A percentile compares a stretch with the other conserved stretches of the same genome.
Evolutionary conservation across 2,888 invertebrate species (phyloP).

Genomic region (Lucinisca nassula): DNA sequence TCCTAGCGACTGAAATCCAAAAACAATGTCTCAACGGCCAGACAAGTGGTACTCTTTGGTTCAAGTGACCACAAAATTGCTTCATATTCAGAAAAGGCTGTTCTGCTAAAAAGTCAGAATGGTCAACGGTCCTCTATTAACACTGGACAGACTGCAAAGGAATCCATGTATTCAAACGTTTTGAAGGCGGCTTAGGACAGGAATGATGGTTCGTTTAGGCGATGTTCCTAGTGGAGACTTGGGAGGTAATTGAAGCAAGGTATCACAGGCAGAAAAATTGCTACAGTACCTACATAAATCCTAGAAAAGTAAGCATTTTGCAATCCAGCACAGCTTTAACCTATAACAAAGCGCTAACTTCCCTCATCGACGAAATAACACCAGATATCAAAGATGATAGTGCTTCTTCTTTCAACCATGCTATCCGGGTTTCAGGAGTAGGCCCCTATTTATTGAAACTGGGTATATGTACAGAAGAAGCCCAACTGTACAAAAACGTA

Average conservation of each 20-base stretch:
- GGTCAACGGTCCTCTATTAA: conserved; percentile 12
- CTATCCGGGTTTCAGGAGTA: neutral
- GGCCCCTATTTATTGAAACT: neutral
- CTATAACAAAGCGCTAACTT: neutral
- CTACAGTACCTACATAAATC: neutral
- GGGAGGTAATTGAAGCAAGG: conserved; percentile 11
- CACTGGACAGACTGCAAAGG: neutral
- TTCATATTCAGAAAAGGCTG: conserved; percentile 26
- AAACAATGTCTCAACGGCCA: no score
- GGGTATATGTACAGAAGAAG: neutral
- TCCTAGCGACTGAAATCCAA: neutral
- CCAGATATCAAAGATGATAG: neutral
- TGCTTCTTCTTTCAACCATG: neutral
- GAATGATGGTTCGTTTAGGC: neutral
- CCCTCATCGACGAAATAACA: neutral
- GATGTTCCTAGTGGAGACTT: conserved; percentile 29
- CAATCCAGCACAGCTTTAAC: neutral
- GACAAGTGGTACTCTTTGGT: neutral
- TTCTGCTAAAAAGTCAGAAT: neutral
- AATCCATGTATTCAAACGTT: neutral
- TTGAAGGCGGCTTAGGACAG: neutral
- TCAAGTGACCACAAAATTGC: conserved; percentile 6
- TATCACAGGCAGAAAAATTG: conserved; percentile 33
- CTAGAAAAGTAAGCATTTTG: neutral
- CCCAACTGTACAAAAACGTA: neutral